Evolutionary conservation across 2,113 vertebrate genomes (phyloP).

Genomic region (Galbula dea): DNA sequence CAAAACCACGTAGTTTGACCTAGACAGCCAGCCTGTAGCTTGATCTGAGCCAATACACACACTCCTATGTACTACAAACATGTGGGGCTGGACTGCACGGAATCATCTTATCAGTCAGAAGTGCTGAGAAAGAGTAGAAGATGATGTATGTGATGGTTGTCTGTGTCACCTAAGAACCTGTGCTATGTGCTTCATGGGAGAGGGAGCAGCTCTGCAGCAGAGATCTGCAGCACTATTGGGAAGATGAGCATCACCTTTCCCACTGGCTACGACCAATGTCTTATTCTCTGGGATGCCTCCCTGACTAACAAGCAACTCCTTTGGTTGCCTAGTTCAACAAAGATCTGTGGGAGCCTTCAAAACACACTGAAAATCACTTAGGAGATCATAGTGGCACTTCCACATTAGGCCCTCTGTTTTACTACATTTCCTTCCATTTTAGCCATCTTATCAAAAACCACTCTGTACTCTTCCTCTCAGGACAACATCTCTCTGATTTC

Average conservation of each 20-base stretch:
- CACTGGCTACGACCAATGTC: neutral
- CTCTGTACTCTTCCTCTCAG: neutral
- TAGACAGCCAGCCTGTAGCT: neutral
- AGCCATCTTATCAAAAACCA: neutral
- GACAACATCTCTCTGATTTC: neutral
- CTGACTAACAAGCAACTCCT: neutral
- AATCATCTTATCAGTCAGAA: neutral
- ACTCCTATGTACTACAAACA: neutral
- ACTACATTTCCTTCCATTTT: neutral
- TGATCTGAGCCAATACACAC: neutral
- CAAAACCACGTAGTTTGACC: neutral
- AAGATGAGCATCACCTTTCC: neutral
- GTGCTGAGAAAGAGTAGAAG: neutral
- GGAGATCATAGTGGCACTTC: neutral
- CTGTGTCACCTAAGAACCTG: accelerated
- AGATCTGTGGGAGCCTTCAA: neutral
- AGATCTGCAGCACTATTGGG: neutral
- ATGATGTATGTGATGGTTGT: accelerated
- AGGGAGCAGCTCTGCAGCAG: neutral
- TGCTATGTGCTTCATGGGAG: neutral
- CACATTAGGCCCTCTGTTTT: neutral
- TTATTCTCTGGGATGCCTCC: neutral
- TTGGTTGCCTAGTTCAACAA: neutral
- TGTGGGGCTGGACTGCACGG: neutral
- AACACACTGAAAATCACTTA: neutral